These are phyloP conservation scores for Drosophila pectinifera DNA, from an alignment of 1,140 invertebrate genomes.

Conservation along the genomic window DNA sequence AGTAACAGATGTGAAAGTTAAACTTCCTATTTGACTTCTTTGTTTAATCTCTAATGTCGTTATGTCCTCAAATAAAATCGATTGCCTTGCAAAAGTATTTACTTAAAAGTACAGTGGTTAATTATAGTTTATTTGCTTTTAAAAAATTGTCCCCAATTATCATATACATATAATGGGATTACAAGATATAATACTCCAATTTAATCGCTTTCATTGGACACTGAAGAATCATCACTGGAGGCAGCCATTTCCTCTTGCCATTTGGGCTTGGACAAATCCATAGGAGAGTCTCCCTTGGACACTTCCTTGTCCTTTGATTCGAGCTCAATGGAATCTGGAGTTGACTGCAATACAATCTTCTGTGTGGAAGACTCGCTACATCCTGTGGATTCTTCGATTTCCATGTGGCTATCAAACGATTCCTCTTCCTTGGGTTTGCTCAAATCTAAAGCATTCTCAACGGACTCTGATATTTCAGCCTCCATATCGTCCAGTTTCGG, in stretches of 20 bases:
- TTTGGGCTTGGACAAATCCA: constrained; percentile 23
- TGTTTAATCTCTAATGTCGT: background rate
- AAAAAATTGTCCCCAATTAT: background rate
- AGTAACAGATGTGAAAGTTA: too few species aligned
- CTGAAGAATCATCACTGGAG: background rate
- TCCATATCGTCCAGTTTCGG: constrained; percentile 22
- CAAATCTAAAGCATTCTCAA: constrained; percentile 35
- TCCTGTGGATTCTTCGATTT: background rate
- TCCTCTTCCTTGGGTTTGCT: constrained; percentile 12
- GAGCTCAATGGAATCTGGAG: background rate
- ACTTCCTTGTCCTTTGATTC: background rate
- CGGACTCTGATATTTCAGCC: background rate
- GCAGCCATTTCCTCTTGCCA: background rate
- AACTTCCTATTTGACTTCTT: background rate
- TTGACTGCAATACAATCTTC: background rate
- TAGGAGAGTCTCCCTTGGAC: background rate
- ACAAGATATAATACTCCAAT: background rate
- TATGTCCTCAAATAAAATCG: constrained; percentile 4
- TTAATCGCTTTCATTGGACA: constrained; percentile 16
- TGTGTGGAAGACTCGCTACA: background rate
- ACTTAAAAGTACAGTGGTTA: background rate
- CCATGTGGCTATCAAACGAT: background rate
- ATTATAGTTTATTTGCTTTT: background rate
- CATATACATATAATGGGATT: too few species aligned
- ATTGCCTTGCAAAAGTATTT: background rate